Evolutionary conservation across 2,113 vertebrate species (phyloP), one percentile per base, ranked within the genome.

Genomic region (Ptilorrhoa leucosticta): DNA sequence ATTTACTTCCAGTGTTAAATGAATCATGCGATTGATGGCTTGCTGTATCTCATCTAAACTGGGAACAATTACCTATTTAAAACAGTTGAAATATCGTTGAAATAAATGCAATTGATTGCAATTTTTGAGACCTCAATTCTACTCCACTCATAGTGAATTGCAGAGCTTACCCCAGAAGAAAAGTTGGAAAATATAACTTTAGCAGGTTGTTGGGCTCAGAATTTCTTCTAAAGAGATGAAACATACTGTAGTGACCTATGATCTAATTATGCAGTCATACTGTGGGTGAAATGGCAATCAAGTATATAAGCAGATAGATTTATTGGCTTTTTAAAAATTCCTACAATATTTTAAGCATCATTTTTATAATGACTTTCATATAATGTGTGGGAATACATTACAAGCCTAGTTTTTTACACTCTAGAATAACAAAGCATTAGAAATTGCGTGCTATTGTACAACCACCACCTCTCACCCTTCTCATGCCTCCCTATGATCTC

Each of bases 21-120:
- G 96, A 54, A 97, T 97, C 90, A 98, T 89, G 12, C 78, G 96
- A 90, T 98, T 98, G 73, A 99, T 97, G 68, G 96, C 97, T 30
- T 98, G 97, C 69, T 99, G 99, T 80, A 99, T 98, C 70, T 98
- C 97, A 18, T 98, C 98, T 78, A 99, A 95, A 92, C 96, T 98
- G 47, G 99, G 99, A 81, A 97, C 80, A 54, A 99, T 98, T 7
- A 98, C 96, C 98, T 99, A 75, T 58, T 64, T 48, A n/a, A 93
- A 95, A 93, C 31, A 96, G 24, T 63, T 50, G 35, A 87, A 64
- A 68, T 56, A 53, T 6, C 64, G 30, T 54, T 93, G 19, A 83
- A 93, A 83, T 75, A 86, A 87, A 84, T 37, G 39, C 33, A 92
- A 50, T 10, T 15, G 19, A 40, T 5, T 57, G 20, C 10, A 9